Base-by-base conservation (phyloP, 2,888 invertebrate genomes). In the Luperina nickerlii region DNA sequence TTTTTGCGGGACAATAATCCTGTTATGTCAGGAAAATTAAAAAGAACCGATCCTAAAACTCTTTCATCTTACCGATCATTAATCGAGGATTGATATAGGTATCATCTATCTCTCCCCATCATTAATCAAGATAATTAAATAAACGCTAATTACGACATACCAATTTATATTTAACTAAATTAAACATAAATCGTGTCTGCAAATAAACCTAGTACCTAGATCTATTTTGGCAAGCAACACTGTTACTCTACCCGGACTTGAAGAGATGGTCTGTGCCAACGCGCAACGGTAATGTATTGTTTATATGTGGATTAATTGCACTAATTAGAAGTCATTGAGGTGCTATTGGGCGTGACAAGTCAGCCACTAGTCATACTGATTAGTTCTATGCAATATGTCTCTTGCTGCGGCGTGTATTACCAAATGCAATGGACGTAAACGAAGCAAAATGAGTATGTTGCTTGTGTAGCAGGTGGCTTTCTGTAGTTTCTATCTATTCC, bases 241-340 rank as follows among this genome's bases (percentile, higher is more conserved):
- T 24, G 65, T 82, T 74, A 60, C 51, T 38, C 42, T 27, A 63
- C 42, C 11, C 18, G 54, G 60, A 62, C 72, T 57, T 20, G 65
- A 57, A 76, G 71, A 68, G 80, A 75, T 71, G 70, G 78, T 79
- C 82, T 78, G 76, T 76, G 77, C 81, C 75, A 81, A 32, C 32
- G 32, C 32, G 32, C 32, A 32, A 81, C 45, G 45, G 66, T 87
- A 78, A 86, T 86, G 80, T 86, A 87, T 87, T 88, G 89, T 90
- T 85, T 86, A 81, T 85, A 63, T 48, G 69, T 74, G 79, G 82
- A 92, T 91, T 92, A 92, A 92, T 93, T 88, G 89, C 89, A 78
- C 89, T 93, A 92, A 94, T 94, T 92, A 90, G 86, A 38, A 82
- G 77, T 87, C 82, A 89, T 90, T 91, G 86, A 72, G 24, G 42